These are phyloP conservation scores for Rhynchopsitta pachyrhyncha DNA, from an alignment of 2,113 vertebrate genomes.

Conservation along the genomic window DNA sequence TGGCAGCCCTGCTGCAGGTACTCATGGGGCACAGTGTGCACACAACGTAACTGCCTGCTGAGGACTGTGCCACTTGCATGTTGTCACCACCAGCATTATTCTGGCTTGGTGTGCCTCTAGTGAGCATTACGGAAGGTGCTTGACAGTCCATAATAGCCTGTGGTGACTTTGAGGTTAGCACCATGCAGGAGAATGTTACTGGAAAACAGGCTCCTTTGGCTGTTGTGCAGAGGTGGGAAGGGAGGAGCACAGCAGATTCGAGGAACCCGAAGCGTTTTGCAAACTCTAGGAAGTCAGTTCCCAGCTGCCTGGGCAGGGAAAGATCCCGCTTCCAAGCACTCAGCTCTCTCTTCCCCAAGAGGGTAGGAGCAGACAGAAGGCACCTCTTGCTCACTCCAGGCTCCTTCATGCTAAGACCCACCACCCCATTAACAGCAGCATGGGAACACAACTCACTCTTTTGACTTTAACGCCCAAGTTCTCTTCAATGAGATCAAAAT, in stretches of 20 bases:
- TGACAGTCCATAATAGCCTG: not conserved
- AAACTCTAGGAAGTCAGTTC: not conserved
- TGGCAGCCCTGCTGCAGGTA: not conserved
- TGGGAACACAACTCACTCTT: slow-evolving; percentile 79
- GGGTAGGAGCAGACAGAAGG: not conserved
- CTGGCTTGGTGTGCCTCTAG: not conserved
- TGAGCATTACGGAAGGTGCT: not conserved
- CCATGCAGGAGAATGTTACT: not conserved
- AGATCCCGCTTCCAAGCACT: not conserved
- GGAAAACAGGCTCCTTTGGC: not conserved
- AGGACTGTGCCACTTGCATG: rapidly evolving
- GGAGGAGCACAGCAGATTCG: not conserved
- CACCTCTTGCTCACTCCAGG: not conserved
- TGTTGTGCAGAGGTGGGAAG: not conserved
- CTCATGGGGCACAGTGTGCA: not conserved
- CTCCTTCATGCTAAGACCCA: not conserved
- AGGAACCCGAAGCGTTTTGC: not conserved
- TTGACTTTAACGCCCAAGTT: slow-evolving; percentile 99
- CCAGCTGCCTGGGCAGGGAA: not conserved
- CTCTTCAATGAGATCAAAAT: slow-evolving; percentile 97
- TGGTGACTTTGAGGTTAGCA: not conserved
- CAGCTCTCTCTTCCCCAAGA: not conserved
- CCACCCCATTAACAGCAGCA: not conserved
- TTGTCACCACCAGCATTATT: not conserved
- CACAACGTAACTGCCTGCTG: not conserved